A percentile compares a stretch with the other conserved stretches of the same genome.
Evolutionary conservation across 2,888 invertebrate species (phyloP).

Genomic region (Podotricha telesiphe): DNA sequence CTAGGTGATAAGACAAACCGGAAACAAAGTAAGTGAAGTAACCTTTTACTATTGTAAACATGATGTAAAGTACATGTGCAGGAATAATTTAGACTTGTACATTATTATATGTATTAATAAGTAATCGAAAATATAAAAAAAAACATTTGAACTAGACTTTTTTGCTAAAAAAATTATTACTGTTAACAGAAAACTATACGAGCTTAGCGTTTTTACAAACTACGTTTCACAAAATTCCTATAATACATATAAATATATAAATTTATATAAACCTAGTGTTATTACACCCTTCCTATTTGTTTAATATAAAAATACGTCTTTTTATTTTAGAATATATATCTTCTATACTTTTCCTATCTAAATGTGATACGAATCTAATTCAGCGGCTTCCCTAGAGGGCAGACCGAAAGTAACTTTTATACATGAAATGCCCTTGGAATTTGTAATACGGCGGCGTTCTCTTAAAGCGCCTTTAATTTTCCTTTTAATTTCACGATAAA

Average conservation of each 20-base stretch:
- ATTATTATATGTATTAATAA: no score
- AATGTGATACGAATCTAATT: constrained; percentile 27
- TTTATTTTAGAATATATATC: constrained; percentile 17
- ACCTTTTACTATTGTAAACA: no score
- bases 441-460: constrained; percentile 17
- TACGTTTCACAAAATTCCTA: background rate
- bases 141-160: no score
- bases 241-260: no score
- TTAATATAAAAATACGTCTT: constrained; percentile 1
- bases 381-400: constrained; percentile 16
- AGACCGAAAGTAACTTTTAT: constrained; percentile 22
- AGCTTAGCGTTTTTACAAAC: background rate
- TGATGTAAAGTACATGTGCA: no score
- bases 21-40: no score
- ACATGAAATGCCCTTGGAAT: constrained; percentile 25
- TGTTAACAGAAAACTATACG: no score
- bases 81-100: no score
- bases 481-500: constrained; percentile 14
- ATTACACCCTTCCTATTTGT: background rate
- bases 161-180: no score
- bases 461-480: constrained; percentile 21
- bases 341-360: constrained; percentile 17
- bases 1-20: no score
- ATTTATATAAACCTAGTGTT: background rate
- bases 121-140: no score